A percentile compares a stretch with the other conserved stretches of the same genome.
These are phyloP conservation scores for Sialis fuliginosa DNA, from an alignment of 2,888 invertebrate genomes.

Conservation along the genomic window DNA sequence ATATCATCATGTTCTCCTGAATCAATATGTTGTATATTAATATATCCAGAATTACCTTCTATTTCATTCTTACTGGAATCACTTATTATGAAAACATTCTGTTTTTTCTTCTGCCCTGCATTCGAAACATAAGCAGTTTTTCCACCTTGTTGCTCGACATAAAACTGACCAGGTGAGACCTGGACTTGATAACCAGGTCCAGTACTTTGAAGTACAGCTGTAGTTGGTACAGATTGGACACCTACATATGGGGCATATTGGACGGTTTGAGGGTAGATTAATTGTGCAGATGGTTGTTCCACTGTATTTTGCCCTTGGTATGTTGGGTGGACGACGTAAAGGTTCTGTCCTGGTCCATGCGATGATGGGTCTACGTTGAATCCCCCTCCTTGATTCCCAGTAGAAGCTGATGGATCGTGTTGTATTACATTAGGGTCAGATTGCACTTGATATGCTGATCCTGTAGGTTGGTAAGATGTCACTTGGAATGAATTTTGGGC, in stretches of 20 bases:
- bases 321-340: too few species aligned
- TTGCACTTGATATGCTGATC: too few species aligned
- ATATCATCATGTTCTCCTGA: background rate
- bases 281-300: conserved; percentile 14
- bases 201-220: background rate
- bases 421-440: too few species aligned
- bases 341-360: too few species aligned
- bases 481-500: too few species aligned
- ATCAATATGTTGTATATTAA: background rate
- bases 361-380: too few species aligned
- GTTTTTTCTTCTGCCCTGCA: background rate
- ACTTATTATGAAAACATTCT: conserved; percentile 1
- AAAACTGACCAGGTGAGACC: background rate
- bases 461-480: too few species aligned
- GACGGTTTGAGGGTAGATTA: conserved; percentile 10
- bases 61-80: background rate
- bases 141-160: background rate
- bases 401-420: too few species aligned
- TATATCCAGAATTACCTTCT: background rate
- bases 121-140: background rate
- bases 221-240: background rate
- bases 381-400: too few species aligned
- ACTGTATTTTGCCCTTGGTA: conserved; percentile 9
- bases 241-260: background rate
- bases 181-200: background rate